These are phyloP conservation scores for Hydrophis major DNA, from an alignment of 2,797 vertebrate genomes.

Conservation along the genomic window DNA sequence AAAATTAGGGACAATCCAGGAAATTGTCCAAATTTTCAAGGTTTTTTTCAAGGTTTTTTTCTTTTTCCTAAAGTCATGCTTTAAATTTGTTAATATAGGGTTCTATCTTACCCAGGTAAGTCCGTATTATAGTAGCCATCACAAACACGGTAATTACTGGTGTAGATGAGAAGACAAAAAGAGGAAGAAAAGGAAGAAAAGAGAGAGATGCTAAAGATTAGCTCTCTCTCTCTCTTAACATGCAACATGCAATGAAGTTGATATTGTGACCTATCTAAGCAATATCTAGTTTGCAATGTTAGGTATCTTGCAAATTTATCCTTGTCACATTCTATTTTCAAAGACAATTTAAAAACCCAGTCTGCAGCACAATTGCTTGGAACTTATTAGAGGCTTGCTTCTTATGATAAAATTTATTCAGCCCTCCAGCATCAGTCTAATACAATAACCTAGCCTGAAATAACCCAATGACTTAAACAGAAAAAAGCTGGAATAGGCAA, in stretches of 20 bases:
- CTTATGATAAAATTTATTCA: not conserved
- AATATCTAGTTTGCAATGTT: slow-evolving; percentile 61
- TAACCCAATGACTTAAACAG: slow-evolving; percentile 44
- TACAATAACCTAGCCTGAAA: slow-evolving; percentile 42
- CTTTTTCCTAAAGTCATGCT: slow-evolving; percentile 67
- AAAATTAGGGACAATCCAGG: slow-evolving; percentile 75
- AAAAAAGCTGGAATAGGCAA: not conserved
- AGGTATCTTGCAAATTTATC: slow-evolving; percentile 63
- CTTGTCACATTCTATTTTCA: slow-evolving; percentile 62
- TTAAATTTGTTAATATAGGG: slow-evolving; percentile 82
- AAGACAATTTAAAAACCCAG: slow-evolving; percentile 56
- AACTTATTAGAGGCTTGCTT: not conserved
- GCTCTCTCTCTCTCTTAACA: slow-evolving; percentile 80
- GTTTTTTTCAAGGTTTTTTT: not conserved
- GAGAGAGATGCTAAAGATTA: slow-evolving; percentile 90
- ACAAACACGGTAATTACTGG: slow-evolving; percentile 99
- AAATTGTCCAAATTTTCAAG: slow-evolving; percentile 76
- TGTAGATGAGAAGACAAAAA: slow-evolving; percentile 87
- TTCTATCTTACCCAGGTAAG: slow-evolving; percentile 99
- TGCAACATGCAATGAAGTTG: slow-evolving; percentile 90
- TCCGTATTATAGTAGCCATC: slow-evolving; percentile 99
- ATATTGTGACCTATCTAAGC: slow-evolving; percentile 68
- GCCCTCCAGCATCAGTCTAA: slow-evolving; percentile 47
- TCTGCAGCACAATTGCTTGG: slow-evolving; percentile 7
- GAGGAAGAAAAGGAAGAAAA: slow-evolving; percentile 80